Evolutionary conservation across 2,113 vertebrate genomes (phyloP).

Genomic region (Porphyrio hochstetteri): DNA sequence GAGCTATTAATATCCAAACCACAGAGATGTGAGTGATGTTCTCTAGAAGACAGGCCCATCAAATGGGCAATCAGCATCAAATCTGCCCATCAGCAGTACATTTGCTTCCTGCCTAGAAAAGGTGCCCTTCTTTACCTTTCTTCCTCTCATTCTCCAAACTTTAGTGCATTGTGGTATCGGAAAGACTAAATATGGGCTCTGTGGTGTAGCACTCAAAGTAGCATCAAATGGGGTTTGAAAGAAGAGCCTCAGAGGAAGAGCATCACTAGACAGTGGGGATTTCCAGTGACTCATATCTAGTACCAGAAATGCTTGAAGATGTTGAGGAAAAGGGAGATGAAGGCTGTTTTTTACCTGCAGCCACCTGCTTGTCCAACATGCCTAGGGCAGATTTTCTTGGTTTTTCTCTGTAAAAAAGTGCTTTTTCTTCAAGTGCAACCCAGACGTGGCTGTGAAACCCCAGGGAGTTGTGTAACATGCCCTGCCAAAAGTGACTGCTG

Average conservation of each 20-base stretch:
- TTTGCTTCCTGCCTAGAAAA: background rate
- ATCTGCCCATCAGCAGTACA: background rate
- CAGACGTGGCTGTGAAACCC: background rate
- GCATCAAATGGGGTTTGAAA: background rate
- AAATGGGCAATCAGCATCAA: background rate
- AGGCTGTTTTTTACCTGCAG: constrained; percentile 39
- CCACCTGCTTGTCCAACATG: background rate
- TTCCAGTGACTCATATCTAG: constrained; percentile 61
- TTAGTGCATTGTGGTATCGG: background rate
- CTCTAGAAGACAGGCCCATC: background rate
- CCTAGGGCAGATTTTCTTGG: background rate
- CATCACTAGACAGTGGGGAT: constrained; percentile 8
- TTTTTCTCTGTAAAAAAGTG: constrained; percentile 18
- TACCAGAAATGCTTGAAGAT: background rate
- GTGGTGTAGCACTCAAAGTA: background rate
- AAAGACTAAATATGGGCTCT: background rate
- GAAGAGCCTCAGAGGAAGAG: background rate
- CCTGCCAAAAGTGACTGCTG: background rate
- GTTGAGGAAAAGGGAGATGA: constrained; percentile 8
- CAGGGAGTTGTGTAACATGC: background rate
- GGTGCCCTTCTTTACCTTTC: background rate
- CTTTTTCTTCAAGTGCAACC: background rate
- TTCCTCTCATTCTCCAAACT: background rate
- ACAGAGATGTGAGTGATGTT: background rate
- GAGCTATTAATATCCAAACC: background rate